These are phyloP conservation scores for Rhagologus leucostigma DNA, from an alignment of 2,113 vertebrate species.

Conservation along the genomic window DNA sequence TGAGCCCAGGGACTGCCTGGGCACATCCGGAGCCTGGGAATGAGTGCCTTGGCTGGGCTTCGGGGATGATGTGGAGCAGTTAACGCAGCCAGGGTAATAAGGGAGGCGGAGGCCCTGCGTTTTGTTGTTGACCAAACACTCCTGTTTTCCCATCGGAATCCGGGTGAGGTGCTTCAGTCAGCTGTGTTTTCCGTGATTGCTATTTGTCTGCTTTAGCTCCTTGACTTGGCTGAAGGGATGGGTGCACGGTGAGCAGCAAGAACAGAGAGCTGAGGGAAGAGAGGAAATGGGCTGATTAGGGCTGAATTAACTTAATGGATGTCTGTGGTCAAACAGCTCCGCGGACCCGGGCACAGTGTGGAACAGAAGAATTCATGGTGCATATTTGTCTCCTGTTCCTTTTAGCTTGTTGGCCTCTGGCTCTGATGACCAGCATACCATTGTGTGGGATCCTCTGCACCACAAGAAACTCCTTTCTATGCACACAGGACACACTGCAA, in stretches of 20 bases:
- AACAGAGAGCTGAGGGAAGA: not conserved
- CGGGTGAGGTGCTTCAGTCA: not conserved
- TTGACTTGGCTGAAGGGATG: not conserved
- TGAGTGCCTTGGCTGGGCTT: not conserved
- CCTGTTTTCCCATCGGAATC: not conserved
- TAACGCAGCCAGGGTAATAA: not conserved
- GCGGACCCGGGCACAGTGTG: not conserved
- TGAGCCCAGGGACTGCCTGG: not conserved
- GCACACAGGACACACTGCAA: conserved; percentile 97
- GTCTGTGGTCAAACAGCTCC: not conserved
- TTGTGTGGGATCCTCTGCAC: conserved; percentile 96
- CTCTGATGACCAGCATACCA: conserved; percentile 96
- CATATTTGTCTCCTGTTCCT: not conserved
- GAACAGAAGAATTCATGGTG: not conserved
- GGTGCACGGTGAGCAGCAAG: not conserved
- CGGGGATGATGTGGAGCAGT: not conserved
- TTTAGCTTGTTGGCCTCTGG: conserved; percentile 92
- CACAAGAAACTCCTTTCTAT: conserved; percentile 96
- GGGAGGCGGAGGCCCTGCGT: not conserved
- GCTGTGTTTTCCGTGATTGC: not conserved
- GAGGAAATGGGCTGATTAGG: not conserved
- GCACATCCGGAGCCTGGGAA: not conserved
- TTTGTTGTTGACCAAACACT: not conserved
- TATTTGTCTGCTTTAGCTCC: not conserved
- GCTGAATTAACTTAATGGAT: not conserved